Evolutionary conservation across 1,140 invertebrate genomes (phyloP).

Genomic region (Dendroctonus ponderosae): DNA sequence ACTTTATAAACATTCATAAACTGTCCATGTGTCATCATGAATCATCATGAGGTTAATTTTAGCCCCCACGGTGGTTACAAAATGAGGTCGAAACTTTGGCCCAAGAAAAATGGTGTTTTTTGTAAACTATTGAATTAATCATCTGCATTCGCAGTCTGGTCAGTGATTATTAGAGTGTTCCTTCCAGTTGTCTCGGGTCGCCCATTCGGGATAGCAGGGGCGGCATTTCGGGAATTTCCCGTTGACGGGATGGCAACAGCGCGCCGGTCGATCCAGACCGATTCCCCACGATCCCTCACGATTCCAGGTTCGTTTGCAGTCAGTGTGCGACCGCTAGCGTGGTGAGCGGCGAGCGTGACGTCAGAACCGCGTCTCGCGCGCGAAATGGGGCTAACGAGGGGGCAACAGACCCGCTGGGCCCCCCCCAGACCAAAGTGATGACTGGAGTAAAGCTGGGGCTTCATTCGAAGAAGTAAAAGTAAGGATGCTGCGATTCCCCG

Average conservation of each 20-base stretch:
- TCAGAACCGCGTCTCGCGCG: slow-evolving; percentile 18
- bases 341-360: slow-evolving; percentile 22
- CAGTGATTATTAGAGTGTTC: too few species aligned
- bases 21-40: too few species aligned
- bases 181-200: too few species aligned
- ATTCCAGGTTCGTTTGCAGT: slow-evolving; percentile 44
- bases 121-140: too few species aligned
- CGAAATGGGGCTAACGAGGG: slow-evolving; percentile 29
- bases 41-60: too few species aligned
- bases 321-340: slow-evolving; percentile 46
- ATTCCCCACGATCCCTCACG: slow-evolving; percentile 40
- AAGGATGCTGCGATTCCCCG: background rate
- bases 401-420: slow-evolving; percentile 44
- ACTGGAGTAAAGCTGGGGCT: slow-evolving; percentile 12
- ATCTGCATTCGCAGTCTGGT: too few species aligned
- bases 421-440: slow-evolving; percentile 39
- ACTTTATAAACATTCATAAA: too few species aligned
- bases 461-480: slow-evolving; percentile 13
- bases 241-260: background rate
- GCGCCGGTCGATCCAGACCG: slow-evolving; percentile 31
- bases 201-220: too few species aligned
- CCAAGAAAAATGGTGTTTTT: too few species aligned
- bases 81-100: too few species aligned
- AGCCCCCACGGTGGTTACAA: too few species aligned
- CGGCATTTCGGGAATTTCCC: background rate